Conservation (phyloP, 1,140 invertebrate species). For the Copidosoma floridanum region DNA sequence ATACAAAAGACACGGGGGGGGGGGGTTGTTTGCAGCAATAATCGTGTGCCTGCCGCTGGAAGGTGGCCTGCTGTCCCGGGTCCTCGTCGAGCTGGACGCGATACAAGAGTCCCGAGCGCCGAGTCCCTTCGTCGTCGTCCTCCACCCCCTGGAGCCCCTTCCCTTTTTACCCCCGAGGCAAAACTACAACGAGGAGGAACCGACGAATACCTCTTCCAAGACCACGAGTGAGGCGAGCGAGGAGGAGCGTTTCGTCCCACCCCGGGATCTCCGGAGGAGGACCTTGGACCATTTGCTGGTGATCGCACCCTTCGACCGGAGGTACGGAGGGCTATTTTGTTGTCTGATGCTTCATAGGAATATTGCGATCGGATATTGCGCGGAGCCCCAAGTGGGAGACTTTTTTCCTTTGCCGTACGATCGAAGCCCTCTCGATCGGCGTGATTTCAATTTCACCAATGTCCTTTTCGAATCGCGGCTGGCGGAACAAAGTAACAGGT, state of each 20-base stretch:
- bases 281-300: conserved; percentile 46
- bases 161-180: background rate
- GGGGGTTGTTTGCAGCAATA: conserved; percentile 37
- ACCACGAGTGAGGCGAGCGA: background rate
- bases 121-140: conserved; percentile 44
- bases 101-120: conserved; percentile 40
- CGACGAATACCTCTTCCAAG: background rate
- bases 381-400: no score
- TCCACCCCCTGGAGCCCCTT: conserved; percentile 35
- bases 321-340: conserved; percentile 40
- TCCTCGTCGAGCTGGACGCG: conserved; percentile 46
- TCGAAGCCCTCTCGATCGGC: no score
- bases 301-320: conserved; percentile 49
- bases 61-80: conserved; percentile 43
- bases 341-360: no score
- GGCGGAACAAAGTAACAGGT: background rate
- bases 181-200: background rate
- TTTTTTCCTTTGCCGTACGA: no score
- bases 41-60: conserved; percentile 53
- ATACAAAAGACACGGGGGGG: no score
- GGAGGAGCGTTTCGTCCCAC: conserved; percentile 30
- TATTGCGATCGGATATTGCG: no score
- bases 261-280: conserved; percentile 38
- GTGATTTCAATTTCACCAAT: no score
- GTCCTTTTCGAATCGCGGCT: no score